Evolutionary conservation across 2,113 vertebrate genomes (phyloP), one percentile per base, ranked within the genome.

Genomic region (Eulacestoma nigropectus): DNA sequence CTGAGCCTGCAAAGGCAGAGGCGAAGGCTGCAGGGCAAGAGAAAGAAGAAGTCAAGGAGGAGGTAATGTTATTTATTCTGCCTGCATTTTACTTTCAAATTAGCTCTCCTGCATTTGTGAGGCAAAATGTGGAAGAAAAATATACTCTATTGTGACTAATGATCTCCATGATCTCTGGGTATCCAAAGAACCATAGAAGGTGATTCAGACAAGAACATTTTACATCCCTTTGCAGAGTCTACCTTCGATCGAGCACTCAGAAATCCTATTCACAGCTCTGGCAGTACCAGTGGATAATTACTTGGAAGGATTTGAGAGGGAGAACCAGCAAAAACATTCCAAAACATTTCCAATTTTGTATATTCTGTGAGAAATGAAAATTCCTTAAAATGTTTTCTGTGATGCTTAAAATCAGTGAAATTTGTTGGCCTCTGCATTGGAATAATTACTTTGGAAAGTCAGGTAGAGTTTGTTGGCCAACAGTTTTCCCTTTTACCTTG

Each of bases 1-100:
- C 98, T 92, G 99, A 99, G 94, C 93, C 97, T 77, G 87, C 98
- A 32, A 99, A 99, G 96, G 98, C 98, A 83, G 99, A 99, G 85
- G 79, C 95, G 1, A 99, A 99, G 96, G 97, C 98, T 86, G 89
- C 97, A 76, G 95, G 97, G 78, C 98, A 98, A 76, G 99, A 99
- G 93, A 97, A 98, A 92, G 99, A 99, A 79, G 98, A 97, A 70
- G 98, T 98, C 95, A 98, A 98, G 95, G 99, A 99, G 93, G 99
- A 98, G 97, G 96, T 98, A 98, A 98, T 67, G 21, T n/a, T 87
- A 73, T 90, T 94, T 56, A 52, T 13, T 87, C 55, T 90, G 3
- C 35, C 42, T 63, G 32, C 55, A 33, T 41, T 73, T 67, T 7
- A 20, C 42, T 89, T 93, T 60, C 53, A 49, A 23, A 57, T 33